Evolutionary conservation across 2,888 invertebrate species (phyloP).

Genomic region (Corythucha ciliata): DNA sequence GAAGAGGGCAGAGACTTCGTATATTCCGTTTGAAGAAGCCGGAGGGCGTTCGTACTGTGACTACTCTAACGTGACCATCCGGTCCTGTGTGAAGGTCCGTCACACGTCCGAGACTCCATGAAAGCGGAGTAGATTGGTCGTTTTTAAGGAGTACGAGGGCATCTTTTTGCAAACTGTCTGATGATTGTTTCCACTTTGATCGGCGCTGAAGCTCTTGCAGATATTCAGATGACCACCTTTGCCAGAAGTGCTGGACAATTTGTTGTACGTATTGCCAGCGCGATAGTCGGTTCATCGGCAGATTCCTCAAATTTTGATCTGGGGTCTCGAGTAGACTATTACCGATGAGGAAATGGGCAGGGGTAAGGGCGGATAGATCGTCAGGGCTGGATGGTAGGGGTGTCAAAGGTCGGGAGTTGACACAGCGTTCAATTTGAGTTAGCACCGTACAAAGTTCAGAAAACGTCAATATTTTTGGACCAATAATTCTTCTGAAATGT

Average conservation of each 20-base stretch:
- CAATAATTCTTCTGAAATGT: too few species aligned
- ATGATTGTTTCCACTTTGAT: constrained; percentile 2
- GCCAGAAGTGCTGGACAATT: constrained; percentile 15
- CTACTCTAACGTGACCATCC: constrained; percentile 10
- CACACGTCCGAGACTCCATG: constrained; percentile 12
- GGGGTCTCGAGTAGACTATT: constrained; percentile 6
- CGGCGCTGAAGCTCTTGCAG: constrained; percentile 9
- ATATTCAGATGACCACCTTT: constrained; percentile 9
- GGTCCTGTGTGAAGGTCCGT: constrained; percentile 2
- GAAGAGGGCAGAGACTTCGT: constrained; percentile 14
- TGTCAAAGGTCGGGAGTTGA: constrained; percentile 21
- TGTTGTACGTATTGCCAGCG: constrained; percentile 17
- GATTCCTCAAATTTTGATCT: background rate
- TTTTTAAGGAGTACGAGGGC: constrained; percentile 15
- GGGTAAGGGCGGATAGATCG: constrained; percentile 16
- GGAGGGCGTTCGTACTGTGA: constrained; percentile 7
- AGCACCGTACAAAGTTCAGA: too few species aligned
- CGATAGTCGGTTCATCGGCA: constrained; percentile 1
- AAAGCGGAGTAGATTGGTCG: constrained; percentile 7
- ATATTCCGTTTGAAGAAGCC: constrained; percentile 12
- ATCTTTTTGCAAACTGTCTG: background rate
- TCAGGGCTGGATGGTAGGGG: constrained; percentile 14
- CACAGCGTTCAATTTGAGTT: constrained; percentile 17
- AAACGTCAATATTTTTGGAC: too few species aligned
- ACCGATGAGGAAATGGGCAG: constrained; percentile 18